phyloP scores from a whole-genome alignment of 2,113 vertebrate species.

The Limanda limanda region DNA sequence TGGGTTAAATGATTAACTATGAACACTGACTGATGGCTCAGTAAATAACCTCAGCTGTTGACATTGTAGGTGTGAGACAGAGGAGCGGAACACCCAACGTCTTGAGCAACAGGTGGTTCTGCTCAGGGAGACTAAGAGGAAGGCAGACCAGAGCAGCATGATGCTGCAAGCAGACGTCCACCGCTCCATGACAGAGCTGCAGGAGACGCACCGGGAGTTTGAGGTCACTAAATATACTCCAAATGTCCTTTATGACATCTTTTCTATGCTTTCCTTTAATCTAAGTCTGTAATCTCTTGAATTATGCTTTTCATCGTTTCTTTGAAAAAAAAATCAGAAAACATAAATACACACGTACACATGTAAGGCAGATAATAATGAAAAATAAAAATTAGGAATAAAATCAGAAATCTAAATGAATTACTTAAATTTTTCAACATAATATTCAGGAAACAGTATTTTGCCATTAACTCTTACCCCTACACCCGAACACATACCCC shows the following conservation, averaged over 20 bases:
- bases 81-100: conserved; percentile 65
- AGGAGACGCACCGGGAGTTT: conserved; percentile 66
- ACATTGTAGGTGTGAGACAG: conserved; percentile 72
- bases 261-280: neutral
- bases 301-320: too few relatives aligned
- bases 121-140: conserved; percentile 71
- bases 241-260: neutral
- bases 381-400: too few relatives aligned
- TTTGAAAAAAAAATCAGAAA: too few relatives aligned
- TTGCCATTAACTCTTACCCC: too few relatives aligned
- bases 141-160: conserved; percentile 53
- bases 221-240: conserved; percentile 51
- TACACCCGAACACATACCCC: too few relatives aligned
- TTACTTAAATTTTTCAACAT: too few relatives aligned
- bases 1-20: conserved; percentile 3
- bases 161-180: conserved; percentile 65
- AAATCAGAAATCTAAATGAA: too few relatives aligned
- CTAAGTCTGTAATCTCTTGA: too few relatives aligned
- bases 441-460: too few relatives aligned
- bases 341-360: too few relatives aligned
- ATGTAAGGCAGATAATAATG: too few relatives aligned
- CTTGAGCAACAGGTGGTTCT: conserved; percentile 72
- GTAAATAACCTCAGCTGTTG: neutral
- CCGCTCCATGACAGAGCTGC: conserved; percentile 62
- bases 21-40: neutral